Conservation (phyloP, 2,888 invertebrate species). For the Parnassius orleans region DNA sequence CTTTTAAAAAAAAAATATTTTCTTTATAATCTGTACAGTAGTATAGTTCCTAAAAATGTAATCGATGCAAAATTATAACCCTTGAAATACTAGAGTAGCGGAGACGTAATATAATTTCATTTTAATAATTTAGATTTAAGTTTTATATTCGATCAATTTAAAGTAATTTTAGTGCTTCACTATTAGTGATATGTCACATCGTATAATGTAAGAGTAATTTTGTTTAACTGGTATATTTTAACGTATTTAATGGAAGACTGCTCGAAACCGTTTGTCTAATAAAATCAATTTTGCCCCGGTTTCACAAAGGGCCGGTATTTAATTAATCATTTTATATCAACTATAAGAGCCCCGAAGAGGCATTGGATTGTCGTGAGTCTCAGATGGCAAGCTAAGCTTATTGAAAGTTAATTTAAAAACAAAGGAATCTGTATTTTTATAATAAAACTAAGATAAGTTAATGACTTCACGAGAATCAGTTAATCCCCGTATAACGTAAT, state of each 20-base stretch:
- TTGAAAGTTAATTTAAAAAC: conserved; percentile 67
- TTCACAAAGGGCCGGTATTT: conserved; percentile 27
- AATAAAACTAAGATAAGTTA: conserved; percentile 61
- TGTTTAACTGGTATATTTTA: conserved; percentile 47
- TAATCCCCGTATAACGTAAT: conserved; percentile 50
- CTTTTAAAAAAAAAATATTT: conserved; percentile 48
- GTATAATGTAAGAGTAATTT: conserved; percentile 51
- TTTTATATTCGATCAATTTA: conserved; percentile 64
- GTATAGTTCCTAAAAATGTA: conserved; percentile 77
- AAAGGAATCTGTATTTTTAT: conserved; percentile 78
- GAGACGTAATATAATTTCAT: conserved; percentile 57
- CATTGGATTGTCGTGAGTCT: conserved; percentile 64
- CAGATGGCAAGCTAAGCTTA: conserved; percentile 73
- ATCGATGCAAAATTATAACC: conserved; percentile 76
- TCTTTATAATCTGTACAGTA: conserved; percentile 73
- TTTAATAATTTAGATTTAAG: conserved; percentile 52
- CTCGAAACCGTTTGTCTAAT: conserved; percentile 61
- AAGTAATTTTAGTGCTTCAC: conserved; percentile 54
- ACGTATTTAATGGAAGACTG: conserved; percentile 73
- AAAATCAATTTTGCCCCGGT: conserved; percentile 29
- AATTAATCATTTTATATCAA: conserved; percentile 32
- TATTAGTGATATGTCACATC: conserved; percentile 53
- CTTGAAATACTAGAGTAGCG: conserved; percentile 63
- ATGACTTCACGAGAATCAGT: conserved; percentile 44
- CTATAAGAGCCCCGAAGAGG: conserved; percentile 63